Evolutionary conservation across 2,113 vertebrate species (phyloP), one percentile per base, ranked within the genome.

Genomic region (Pterophyllum scalare): DNA sequence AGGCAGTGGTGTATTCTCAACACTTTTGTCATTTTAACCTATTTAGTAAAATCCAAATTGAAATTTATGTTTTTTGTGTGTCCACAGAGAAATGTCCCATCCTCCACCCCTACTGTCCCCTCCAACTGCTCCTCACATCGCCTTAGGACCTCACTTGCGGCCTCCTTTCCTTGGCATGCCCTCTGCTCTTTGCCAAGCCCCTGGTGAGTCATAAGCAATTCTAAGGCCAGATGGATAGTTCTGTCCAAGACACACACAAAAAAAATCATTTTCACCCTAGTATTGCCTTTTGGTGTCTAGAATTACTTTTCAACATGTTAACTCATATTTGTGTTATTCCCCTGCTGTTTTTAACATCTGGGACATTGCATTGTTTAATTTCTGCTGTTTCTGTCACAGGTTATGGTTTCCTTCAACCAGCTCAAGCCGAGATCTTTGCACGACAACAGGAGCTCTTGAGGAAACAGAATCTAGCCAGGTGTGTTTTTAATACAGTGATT

Each of bases 401-500:
- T 56, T 99, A 98, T 2, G 95, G 98, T 64, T 99, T 99, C 93
- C 96, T 99, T 0, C 97, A 98, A 87, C 97, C 98, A 0, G 97
- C 97, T 75, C 98, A 98, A 90, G 97, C 98, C 0, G 98, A 99
- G 94, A 96, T 99, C 89, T 96, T 99, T 11, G 98, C 97, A 1
- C 96, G 98, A 24, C 98, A 99, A 88, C 98, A 99, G 82, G 98
- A 99, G 93, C 96, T 99, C 95, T 93, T 99, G 8, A 96, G 98
- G 81, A 99, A 99, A 84, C 98, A 99, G 89, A 99, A 97, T 91
- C 94, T 99, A 87, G 98, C 98, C 59, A 97, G 98, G 98, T 94
- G 78, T 59, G 93, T 91, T 40, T 79, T 31, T 20, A 54, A 72
- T 33, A 57, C 38, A 14, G 3, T 62, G 52, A 52, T 81, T 3